Percentiles rank a stretch among this genome's conserved stretches.
phyloP scores from a whole-genome alignment of 2,797 vertebrate genomes.

The Phalanger gymnotis region DNA sequence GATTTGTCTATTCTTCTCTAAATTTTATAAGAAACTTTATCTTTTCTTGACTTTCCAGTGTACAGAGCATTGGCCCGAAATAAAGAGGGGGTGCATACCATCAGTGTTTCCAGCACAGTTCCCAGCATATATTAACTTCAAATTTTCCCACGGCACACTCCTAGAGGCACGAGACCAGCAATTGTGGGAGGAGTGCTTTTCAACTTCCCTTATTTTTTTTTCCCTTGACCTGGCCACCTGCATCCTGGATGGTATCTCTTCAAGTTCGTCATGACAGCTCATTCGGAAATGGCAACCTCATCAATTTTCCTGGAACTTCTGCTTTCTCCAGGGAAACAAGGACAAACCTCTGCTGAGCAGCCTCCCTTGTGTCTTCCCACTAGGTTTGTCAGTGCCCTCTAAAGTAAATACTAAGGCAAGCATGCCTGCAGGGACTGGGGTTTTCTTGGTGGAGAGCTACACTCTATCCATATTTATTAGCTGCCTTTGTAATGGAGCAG shows the following conservation, averaged over 20 bases:
- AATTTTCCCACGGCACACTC: constrained; percentile 79
- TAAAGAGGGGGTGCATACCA: not conserved
- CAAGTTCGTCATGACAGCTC: constrained; percentile 84
- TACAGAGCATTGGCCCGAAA: constrained; percentile 15
- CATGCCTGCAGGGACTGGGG: constrained; percentile 39
- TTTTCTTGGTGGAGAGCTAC: constrained; percentile 64
- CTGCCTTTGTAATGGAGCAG: not conserved
- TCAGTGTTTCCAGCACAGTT: constrained; percentile 65
- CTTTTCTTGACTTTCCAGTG: not conserved
- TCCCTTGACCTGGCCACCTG: constrained; percentile 86
- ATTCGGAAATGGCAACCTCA: constrained; percentile 83
- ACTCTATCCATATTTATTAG: constrained; percentile 43
- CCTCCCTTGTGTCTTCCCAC: constrained; percentile 27
- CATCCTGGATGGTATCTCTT: constrained; percentile 86
- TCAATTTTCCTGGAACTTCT: constrained; percentile 80
- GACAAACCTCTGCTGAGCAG: constrained; percentile 72
- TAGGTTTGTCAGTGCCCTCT: constrained; percentile 52
- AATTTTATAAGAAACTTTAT: not conserved
- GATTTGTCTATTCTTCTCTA: not conserved
- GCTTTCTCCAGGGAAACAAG: constrained; percentile 79
- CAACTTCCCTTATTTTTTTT: constrained; percentile 81
- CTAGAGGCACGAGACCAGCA: constrained; percentile 71
- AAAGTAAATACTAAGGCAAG: constrained; percentile 62
- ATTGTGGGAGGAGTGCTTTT: constrained; percentile 85
- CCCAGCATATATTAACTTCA: constrained; percentile 56